These are phyloP conservation scores for Trileptium ribeirensis DNA, from an alignment of 2,888 invertebrate species.

Conservation along the genomic window DNA sequence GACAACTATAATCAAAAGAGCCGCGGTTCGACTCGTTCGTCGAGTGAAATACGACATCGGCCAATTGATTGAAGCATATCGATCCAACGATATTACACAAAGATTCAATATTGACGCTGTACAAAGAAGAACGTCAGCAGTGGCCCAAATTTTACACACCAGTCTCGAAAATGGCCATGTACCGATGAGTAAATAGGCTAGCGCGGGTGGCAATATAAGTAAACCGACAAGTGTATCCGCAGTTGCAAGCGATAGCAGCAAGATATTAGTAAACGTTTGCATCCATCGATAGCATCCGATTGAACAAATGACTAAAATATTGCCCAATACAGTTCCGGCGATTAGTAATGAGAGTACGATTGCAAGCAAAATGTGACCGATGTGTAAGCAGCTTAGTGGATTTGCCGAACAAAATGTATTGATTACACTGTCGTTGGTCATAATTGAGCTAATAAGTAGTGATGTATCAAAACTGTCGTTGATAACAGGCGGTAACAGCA, in stretches of 20 bases:
- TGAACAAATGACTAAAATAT: slow-evolving; percentile 51
- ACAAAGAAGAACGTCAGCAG: slow-evolving; percentile 48
- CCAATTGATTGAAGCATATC: slow-evolving; percentile 52
- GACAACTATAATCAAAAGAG: slow-evolving; percentile 47
- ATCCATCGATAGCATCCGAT: slow-evolving; percentile 52
- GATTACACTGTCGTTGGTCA: no score
- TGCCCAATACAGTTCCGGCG: slow-evolving; percentile 48
- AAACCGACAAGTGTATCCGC: slow-evolving; percentile 51
- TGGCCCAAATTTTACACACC: slow-evolving; percentile 46
- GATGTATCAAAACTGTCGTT: no score
- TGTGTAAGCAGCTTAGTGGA: no score
- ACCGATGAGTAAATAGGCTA: slow-evolving; percentile 49
- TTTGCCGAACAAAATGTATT: no score
- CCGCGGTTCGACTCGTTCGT: slow-evolving; percentile 42
- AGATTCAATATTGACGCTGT: slow-evolving; percentile 50
- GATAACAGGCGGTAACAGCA: no score
- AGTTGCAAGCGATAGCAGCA: slow-evolving; percentile 52
- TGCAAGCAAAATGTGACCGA: no score
- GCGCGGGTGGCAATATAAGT: slow-evolving; percentile 51
- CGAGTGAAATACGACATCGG: slow-evolving; percentile 48
- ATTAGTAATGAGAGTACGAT: slow-evolving; percentile 45
- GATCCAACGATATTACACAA: slow-evolving; percentile 50
- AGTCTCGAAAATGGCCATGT: slow-evolving; percentile 45
- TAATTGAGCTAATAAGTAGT: no score
- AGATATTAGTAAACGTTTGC: slow-evolving; percentile 52